A percentile compares a stretch with the other conserved stretches of the same genome.
Conservation (phyloP, 2,797 vertebrate species). For the Apogon talboti region DNA sequence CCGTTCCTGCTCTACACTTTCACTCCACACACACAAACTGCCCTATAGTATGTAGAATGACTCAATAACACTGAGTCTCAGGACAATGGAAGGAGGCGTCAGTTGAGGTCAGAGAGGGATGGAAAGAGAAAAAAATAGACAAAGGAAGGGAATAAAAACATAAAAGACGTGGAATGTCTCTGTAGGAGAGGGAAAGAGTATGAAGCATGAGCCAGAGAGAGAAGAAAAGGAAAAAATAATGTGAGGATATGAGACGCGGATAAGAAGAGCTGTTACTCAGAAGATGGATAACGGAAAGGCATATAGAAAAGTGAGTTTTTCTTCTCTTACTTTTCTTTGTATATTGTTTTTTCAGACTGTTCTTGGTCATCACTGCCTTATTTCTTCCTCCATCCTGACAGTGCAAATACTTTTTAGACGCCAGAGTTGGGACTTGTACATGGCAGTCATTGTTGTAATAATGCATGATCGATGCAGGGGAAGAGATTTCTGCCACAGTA, state of each 20-base stretch:
- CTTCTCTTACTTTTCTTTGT: background rate
- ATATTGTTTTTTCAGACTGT: too few relatives aligned
- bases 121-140: background rate
- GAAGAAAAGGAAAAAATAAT: conserved; percentile 13
- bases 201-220: too few relatives aligned
- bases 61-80: conserved; percentile 31
- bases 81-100: conserved; percentile 3
- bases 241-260: conserved; percentile 11
- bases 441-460: conserved; percentile 35
- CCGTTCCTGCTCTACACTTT: too few relatives aligned
- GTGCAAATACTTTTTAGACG: conserved; percentile 29
- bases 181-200: too few relatives aligned
- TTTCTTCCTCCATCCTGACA: background rate
- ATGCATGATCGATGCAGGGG: conserved; percentile 40
- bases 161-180: too few relatives aligned
- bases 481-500: conserved; percentile 23
- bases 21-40: background rate
- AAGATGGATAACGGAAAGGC: conserved; percentile 34
- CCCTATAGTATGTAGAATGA: conserved; percentile 8
- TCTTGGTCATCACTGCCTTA: too few relatives aligned
- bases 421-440: conserved; percentile 3
- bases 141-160: background rate
- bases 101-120: background rate
- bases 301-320: background rate
- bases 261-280: background rate